Evolutionary conservation across 2,888 invertebrate species (phyloP).

Genomic region (Brenthis hecate): DNA sequence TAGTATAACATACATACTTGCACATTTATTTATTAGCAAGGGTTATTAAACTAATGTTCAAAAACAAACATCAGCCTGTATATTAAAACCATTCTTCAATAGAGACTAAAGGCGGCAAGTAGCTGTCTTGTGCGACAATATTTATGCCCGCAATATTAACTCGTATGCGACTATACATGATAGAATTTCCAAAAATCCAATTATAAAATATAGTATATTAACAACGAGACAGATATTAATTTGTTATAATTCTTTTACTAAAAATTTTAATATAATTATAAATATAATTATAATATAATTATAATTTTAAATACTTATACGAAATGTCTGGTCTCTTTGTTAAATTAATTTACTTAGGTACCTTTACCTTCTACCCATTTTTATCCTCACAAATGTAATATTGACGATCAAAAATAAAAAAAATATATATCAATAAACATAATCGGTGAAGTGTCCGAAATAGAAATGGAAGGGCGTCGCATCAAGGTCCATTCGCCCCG

Average conservation of each 20-base stretch:
- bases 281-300: too few relatives aligned
- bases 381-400: too few relatives aligned
- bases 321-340: too few relatives aligned
- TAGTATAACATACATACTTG: too few relatives aligned
- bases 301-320: too few relatives aligned
- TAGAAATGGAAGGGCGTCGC: conserved; percentile 59
- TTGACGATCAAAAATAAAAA: conserved; percentile 29
- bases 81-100: conserved; percentile 70
- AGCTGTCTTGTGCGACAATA: conserved; percentile 77
- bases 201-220: conserved; percentile 29
- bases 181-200: conserved; percentile 51
- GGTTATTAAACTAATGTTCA: background rate
- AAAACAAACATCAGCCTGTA: conserved; percentile 57
- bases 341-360: too few relatives aligned
- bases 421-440: conserved; percentile 50
- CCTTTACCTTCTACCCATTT: too few relatives aligned
- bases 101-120: conserved; percentile 75
- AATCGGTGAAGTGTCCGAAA: conserved; percentile 67
- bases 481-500: conserved; percentile 54
- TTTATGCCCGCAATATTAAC: conserved; percentile 83
- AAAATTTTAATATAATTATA: too few relatives aligned
- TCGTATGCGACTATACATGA: conserved; percentile 65
- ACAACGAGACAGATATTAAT: conserved; percentile 21
- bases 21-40: too few relatives aligned
- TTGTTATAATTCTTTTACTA: too few relatives aligned